A percentile compares a stretch with the other conserved stretches of the same genome.
Evolutionary conservation across 2,113 vertebrate genomes (phyloP).

Genomic region (Potamarius usumacintae): DNA sequence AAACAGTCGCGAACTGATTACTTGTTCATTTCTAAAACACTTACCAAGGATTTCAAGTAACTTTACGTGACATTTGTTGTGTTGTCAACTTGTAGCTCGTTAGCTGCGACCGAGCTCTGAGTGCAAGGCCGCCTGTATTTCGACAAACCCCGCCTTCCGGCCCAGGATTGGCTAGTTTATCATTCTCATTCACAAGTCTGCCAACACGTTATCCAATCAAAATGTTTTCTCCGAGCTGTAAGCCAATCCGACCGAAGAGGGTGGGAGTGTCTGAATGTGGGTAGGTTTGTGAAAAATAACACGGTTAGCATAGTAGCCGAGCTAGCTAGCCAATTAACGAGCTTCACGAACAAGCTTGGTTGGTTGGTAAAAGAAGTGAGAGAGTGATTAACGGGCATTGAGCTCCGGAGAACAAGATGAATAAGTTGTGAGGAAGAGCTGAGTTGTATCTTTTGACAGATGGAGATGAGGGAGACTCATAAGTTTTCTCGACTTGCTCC

Average conservation of each 20-base stretch:
- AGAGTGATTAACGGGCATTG: not conserved
- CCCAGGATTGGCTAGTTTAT: not conserved
- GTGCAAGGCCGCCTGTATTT: slow-evolving; percentile 13
- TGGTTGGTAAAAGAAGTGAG: not conserved
- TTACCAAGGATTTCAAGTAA: slow-evolving; percentile 21
- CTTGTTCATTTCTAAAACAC: not conserved
- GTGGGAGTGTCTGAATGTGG: slow-evolving; percentile 1
- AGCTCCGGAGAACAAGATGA: too few relatives aligned
- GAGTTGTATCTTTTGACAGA: too few relatives aligned
- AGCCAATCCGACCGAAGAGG: not conserved
- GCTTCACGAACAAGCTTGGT: slow-evolving; percentile 37
- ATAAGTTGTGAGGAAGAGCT: not conserved
- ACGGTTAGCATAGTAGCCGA: slow-evolving; percentile 16
- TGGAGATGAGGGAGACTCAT: not conserved
- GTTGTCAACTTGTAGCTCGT: slow-evolving; percentile 49
- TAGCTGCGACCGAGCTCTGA: slow-evolving; percentile 34
- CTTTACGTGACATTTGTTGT: slow-evolving; percentile 15
- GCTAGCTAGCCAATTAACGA: slow-evolving; percentile 14
- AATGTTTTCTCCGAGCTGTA: not conserved
- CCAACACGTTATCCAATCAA: not conserved
- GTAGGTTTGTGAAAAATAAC: not conserved
- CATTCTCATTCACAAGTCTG: not conserved
- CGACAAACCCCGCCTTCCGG: not conserved
- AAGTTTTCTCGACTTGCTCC: slow-evolving; percentile 9
- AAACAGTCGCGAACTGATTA: slow-evolving; percentile 7